phyloP scores from a whole-genome alignment of 2,797 vertebrate genomes.

The Channa striata region DNA sequence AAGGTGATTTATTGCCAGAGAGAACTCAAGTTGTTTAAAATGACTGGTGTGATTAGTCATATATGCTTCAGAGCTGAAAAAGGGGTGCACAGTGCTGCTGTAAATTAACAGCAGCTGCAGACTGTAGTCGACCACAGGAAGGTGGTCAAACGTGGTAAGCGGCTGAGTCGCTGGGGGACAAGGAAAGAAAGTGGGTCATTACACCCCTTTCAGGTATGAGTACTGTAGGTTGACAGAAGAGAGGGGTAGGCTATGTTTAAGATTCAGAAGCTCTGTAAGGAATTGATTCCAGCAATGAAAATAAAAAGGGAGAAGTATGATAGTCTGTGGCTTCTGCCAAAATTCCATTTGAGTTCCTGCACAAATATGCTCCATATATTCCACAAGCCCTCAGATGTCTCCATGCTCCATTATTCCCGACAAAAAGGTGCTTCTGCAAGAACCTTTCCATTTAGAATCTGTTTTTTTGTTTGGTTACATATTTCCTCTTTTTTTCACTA shows the following conservation, averaged over 20 bases:
- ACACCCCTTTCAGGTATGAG: conserved; percentile 75
- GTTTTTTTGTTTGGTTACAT: conserved; percentile 21
- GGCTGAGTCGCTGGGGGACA: conserved; percentile 73
- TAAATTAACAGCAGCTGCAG: conserved; percentile 86
- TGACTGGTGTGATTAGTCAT: conserved; percentile 88
- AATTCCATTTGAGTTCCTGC: conserved; percentile 65
- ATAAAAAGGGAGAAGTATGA: conserved; percentile 61
- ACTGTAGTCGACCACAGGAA: conserved; percentile 76
- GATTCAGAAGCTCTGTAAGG: conserved; percentile 57
- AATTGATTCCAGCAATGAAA: conserved; percentile 70
- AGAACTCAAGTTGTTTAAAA: conserved; percentile 87
- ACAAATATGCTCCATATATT: conserved; percentile 72
- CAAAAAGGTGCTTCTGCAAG: conserved; percentile 48
- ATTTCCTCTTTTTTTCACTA: conserved; percentile 12
- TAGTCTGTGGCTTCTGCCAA: conserved; percentile 60
- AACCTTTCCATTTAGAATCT: conserved; percentile 39
- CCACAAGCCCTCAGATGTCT: conserved; percentile 50
- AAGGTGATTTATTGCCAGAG: conserved; percentile 86
- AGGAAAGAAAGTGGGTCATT: conserved; percentile 84
- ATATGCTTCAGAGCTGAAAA: conserved; percentile 79
- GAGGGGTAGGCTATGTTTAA: conserved; percentile 56
- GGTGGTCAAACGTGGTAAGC: conserved; percentile 84
- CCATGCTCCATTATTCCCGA: conserved; percentile 49
- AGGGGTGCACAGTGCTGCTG: conserved; percentile 65
- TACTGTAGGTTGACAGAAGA: conserved; percentile 47